These are phyloP conservation scores for Cenopis cana DNA, from an alignment of 2,888 invertebrate species.

Conservation along the genomic window DNA sequence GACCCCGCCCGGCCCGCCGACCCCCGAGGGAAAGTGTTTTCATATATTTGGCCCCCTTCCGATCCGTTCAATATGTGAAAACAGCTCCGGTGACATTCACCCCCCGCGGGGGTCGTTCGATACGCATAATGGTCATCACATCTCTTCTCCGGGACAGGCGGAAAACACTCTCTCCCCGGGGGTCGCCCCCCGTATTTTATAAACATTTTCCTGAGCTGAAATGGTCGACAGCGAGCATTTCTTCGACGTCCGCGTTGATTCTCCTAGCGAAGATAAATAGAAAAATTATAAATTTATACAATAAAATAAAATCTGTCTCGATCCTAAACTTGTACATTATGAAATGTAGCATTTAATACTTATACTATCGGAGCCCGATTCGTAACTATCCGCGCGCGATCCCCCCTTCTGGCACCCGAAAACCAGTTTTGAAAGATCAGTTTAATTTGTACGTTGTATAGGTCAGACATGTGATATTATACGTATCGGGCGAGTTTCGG, in stretches of 20 bases:
- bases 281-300: slow-evolving; percentile 36
- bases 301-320: slow-evolving; percentile 22
- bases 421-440: no score
- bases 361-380: slow-evolving; percentile 1
- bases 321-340: slow-evolving; percentile 35
- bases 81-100: no score
- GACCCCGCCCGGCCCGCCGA: not conserved
- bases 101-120: no score
- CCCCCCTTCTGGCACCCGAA: not conserved
- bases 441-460: slow-evolving; percentile 15
- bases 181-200: slow-evolving; percentile 24
- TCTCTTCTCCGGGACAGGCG: not conserved
- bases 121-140: no score
- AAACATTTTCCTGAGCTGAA: slow-evolving; percentile 34
- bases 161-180: no score
- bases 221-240: slow-evolving; percentile 14
- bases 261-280: slow-evolving; percentile 13
- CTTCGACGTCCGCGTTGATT: slow-evolving; percentile 15
- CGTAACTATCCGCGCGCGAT: not conserved
- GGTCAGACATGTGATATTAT: slow-evolving; percentile 36
- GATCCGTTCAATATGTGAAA: no score
- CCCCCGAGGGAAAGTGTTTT: not conserved
- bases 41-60: no score
- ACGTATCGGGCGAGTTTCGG: slow-evolving; percentile 41
- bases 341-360: slow-evolving; percentile 28